Conservation (phyloP, 2,797 vertebrate species). For the Tenualosa thibaudeaui region DNA sequence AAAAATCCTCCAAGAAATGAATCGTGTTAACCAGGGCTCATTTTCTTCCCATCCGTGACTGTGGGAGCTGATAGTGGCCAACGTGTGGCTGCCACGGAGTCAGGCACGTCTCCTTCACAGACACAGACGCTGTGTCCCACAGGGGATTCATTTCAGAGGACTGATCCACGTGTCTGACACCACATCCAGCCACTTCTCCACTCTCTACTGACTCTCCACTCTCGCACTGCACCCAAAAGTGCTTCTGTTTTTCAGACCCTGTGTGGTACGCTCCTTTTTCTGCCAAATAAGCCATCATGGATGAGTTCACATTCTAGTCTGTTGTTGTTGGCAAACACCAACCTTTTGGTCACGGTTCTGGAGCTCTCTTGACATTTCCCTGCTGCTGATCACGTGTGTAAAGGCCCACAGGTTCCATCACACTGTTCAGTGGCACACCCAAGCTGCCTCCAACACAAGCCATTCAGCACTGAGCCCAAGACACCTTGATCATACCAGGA, state of each 20-base stretch:
- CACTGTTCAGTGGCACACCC: not conserved
- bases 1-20: conserved; percentile 72
- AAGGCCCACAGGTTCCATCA: not conserved
- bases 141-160: not conserved
- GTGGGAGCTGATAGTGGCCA: conserved; percentile 30
- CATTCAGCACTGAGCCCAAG: conserved; percentile 40
- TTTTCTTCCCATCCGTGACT: conserved; percentile 60
- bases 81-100: conserved; percentile 48
- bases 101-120: conserved; percentile 32
- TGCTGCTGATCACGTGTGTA: not conserved
- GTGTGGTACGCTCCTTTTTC: not conserved
- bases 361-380: not conserved
- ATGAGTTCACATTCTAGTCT: not conserved
- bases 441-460: conserved; percentile 23
- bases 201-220: too few species aligned
- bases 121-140: not conserved
- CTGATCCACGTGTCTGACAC: conserved; percentile 44
- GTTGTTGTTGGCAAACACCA: not conserved
- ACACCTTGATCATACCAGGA: conserved; percentile 63
- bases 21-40: conserved; percentile 67
- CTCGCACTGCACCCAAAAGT: conserved; percentile 34
- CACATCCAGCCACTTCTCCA: conserved; percentile 31
- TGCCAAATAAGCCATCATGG: not conserved
- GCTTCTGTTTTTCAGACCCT: not conserved
- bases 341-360: not conserved